phyloP scores from a whole-genome alignment of 2,113 vertebrate species.

The Thomomys bottae region DNA sequence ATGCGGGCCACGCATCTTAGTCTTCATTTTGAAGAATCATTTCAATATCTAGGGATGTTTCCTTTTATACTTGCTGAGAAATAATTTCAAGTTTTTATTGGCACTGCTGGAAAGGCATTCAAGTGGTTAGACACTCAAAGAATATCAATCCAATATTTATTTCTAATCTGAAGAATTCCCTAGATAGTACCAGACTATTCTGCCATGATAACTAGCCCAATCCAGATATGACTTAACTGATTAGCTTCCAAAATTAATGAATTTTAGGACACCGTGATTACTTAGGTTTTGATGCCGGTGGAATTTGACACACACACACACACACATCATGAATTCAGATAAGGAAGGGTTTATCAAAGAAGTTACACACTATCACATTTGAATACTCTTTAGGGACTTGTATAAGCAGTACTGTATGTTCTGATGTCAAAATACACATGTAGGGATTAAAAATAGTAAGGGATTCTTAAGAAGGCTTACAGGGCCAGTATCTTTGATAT shows the following conservation, averaged over 20 bases:
- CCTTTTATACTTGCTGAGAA: neutral
- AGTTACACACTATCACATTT: neutral
- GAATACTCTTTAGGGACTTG: neutral
- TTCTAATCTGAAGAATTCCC: constrained; percentile 71
- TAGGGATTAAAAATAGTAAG: neutral
- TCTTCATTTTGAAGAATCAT: neutral
- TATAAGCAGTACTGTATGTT: neutral
- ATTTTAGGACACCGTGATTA: neutral
- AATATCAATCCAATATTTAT: constrained; percentile 72
- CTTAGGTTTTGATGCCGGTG: neutral
- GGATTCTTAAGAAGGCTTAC: neutral
- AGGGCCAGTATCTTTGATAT: constrained; percentile 54
- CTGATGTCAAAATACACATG: neutral
- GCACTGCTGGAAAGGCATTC: neutral
- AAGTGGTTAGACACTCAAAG: constrained; percentile 5
- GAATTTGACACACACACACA: neutral
- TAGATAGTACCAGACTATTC: constrained; percentile 44
- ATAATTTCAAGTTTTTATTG: neutral
- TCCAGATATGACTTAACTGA: constrained; percentile 55
- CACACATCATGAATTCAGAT: constrained; percentile 7
- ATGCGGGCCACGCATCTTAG: neutral
- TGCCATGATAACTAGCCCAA: neutral
- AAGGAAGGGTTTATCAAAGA: constrained; percentile 62
- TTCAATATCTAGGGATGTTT: neutral
- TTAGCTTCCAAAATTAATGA: constrained; percentile 33